These are phyloP conservation scores for Congeria kusceri DNA, from an alignment of 2,888 invertebrate species.

Conservation along the genomic window DNA sequence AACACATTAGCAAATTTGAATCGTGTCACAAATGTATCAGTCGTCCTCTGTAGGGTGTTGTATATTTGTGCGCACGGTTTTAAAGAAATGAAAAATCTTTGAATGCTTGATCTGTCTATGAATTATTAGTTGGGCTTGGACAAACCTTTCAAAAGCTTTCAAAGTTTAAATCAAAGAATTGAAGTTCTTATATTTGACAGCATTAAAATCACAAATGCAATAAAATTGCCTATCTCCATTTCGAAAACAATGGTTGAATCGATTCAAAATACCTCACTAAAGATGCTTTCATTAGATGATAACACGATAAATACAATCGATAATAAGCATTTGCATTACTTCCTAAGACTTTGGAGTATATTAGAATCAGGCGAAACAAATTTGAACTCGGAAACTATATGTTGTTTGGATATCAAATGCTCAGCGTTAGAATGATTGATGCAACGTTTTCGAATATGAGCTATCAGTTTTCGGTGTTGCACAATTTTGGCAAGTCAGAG, in stretches of 20 bases:
- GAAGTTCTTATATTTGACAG: slow-evolving; percentile 2
- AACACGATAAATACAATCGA: slow-evolving; percentile 24
- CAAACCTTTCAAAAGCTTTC: neutral
- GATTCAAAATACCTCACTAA: neutral
- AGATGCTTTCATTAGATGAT: slow-evolving; percentile 24
- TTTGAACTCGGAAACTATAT: slow-evolving; percentile 25
- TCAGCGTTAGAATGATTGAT: slow-evolving; percentile 21
- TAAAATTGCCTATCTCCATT: neutral
- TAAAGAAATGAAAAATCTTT: neutral
- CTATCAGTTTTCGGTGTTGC: neutral
- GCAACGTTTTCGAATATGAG: slow-evolving; percentile 29
- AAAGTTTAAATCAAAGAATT: slow-evolving; percentile 5
- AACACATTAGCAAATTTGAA: slow-evolving; percentile 8
- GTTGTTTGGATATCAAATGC: slow-evolving; percentile 7
- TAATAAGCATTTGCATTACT: neutral
- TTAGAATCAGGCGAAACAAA: too few species aligned
- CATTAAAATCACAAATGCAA: neutral
- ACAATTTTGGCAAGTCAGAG: too few species aligned
- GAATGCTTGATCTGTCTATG: slow-evolving; percentile 35
- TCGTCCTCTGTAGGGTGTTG: slow-evolving; percentile 23
- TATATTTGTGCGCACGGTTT: slow-evolving; percentile 19
- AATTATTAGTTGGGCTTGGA: too few species aligned
- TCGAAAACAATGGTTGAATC: slow-evolving; percentile 11
- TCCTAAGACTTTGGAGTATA: too few species aligned
- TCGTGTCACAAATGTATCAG: slow-evolving; percentile 5